Evolutionary conservation across 2,888 invertebrate species (phyloP).

Genomic region (Thysanoteuthis rhombus): DNA sequence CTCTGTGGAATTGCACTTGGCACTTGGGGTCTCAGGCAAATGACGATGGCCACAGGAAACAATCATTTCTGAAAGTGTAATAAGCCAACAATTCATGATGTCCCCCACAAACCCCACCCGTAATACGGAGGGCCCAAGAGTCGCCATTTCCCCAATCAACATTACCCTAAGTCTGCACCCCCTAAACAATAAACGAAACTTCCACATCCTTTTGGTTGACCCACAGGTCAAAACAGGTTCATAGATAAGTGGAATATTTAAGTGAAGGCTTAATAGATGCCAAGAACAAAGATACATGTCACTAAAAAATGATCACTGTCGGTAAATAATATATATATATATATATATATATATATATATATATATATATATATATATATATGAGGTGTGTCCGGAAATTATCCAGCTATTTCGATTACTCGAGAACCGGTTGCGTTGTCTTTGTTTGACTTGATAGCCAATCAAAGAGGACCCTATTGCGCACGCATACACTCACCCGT

Average conservation of each 20-base stretch:
- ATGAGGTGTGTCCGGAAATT: background rate
- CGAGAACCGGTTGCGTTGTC: no score
- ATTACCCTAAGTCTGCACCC: background rate
- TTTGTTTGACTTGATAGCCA: no score
- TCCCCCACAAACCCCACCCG: background rate
- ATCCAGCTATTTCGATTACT: no score
- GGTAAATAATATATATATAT: background rate
- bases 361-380: background rate
- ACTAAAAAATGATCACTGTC: background rate
- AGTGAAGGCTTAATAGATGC: constrained; percentile 12
- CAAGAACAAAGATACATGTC: constrained; percentile 12
- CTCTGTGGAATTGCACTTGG: background rate
- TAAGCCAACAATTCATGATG: background rate
- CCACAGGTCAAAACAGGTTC: background rate
- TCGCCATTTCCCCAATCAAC: background rate
- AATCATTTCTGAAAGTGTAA: constrained; percentile 12
- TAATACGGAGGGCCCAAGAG: background rate
- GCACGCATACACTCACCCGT: no score
- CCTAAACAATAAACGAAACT: background rate
- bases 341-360: background rate
- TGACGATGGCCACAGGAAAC: background rate
- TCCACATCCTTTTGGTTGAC: background rate
- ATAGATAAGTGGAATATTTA: background rate
- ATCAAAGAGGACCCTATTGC: no score
- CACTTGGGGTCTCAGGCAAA: background rate